Percentiles rank a stretch among this genome's conserved stretches.
These are phyloP conservation scores for Periophthalmus magnuspinnatus DNA, from an alignment of 2,797 vertebrate species.

Conservation along the genomic window DNA sequence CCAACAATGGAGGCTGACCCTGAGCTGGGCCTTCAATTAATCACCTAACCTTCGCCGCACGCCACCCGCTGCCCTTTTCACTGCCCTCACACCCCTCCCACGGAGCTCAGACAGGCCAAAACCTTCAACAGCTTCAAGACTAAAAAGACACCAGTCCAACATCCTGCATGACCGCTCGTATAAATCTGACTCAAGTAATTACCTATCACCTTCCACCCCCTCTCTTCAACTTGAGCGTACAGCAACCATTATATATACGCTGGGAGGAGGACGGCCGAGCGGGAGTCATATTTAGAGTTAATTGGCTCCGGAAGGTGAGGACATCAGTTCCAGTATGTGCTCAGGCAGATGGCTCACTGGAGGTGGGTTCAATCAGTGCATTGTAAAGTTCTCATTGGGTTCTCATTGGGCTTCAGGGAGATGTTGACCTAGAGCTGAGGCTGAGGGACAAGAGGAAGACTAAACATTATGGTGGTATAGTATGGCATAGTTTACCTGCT, in stretches of 20 bases:
- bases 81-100: not conserved
- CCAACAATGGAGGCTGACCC: conserved; percentile 64
- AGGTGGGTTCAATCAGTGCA: conserved; percentile 68
- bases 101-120: conserved; percentile 26
- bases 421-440: conserved; percentile 52
- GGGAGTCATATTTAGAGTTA: conserved; percentile 65
- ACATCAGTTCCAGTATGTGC: conserved; percentile 66
- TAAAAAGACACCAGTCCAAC: conserved; percentile 52
- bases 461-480: conserved; percentile 12
- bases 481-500: conserved; percentile 6
- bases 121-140: conserved; percentile 33
- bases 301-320: conserved; percentile 74
- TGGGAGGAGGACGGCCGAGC: conserved; percentile 45
- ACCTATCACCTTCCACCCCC: conserved; percentile 65
- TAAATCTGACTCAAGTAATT: conserved; percentile 78
- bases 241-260: conserved; percentile 58
- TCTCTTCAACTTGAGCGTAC: conserved; percentile 44
- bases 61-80: conserved; percentile 16
- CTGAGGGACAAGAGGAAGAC: conserved; percentile 38
- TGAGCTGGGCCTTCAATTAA: conserved; percentile 67
- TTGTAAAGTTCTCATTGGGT: conserved; percentile 63
- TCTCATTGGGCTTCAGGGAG: conserved; percentile 50
- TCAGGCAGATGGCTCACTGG: conserved; percentile 59
- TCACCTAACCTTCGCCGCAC: conserved; percentile 62
- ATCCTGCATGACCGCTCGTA: conserved; percentile 60